A percentile compares a stretch with the other conserved stretches of the same genome.
phyloP scores from a whole-genome alignment of 2,113 vertebrate genomes.

The Capreolus pygargus region DNA sequence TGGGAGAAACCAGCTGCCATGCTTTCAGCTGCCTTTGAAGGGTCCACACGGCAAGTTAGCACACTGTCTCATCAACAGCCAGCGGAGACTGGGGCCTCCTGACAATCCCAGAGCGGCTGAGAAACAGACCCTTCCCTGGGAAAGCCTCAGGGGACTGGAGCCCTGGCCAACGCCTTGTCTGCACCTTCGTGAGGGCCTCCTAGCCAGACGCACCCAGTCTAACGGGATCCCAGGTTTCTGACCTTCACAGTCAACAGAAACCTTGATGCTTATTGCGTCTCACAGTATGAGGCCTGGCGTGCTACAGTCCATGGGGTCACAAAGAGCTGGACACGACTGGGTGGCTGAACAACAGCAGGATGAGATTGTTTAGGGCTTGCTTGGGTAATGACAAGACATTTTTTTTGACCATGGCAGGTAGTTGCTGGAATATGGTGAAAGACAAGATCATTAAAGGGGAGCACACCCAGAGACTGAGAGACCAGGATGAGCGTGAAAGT shows the following conservation, averaged over 20 bases:
- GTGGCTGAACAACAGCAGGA: not conserved
- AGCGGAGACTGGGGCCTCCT: not conserved
- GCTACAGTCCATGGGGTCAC: not conserved
- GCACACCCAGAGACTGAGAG: not conserved
- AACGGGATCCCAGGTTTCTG: not conserved
- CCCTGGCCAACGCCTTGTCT: not conserved
- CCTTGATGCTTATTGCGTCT: not conserved
- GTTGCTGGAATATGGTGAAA: not conserved
- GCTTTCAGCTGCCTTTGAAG: not conserved
- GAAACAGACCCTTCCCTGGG: fast-evolving
- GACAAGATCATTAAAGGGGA: not conserved
- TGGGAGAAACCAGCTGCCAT: not conserved
- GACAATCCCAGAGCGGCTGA: not conserved
- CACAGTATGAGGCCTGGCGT: not conserved
- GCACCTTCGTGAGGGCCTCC: not conserved
- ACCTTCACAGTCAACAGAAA: not conserved
- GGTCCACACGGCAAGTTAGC: not conserved
- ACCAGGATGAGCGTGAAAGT: not conserved
- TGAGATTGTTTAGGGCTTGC: not conserved
- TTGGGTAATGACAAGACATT: not conserved
- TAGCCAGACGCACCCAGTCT: not conserved
- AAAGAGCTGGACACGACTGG: not conserved
- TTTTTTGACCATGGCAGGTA: not conserved
- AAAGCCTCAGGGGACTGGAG: not conserved
- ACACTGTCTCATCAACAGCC: not conserved